phyloP scores from a whole-genome alignment of 2,113 vertebrate genomes.

The Boulengeromyrus knoepffleri region DNA sequence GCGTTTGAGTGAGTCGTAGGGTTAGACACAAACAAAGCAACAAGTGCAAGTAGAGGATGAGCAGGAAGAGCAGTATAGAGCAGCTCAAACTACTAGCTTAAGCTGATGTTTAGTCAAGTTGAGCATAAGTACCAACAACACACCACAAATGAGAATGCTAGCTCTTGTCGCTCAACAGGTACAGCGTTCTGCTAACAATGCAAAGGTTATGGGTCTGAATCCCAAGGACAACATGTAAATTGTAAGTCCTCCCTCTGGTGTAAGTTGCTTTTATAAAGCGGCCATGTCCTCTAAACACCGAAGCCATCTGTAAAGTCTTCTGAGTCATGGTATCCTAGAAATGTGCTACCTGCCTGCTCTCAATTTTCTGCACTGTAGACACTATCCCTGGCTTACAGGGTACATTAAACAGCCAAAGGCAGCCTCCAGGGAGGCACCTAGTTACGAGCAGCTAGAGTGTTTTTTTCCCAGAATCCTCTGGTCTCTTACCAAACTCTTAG shows the following conservation, averaged over 20 bases:
- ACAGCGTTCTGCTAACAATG: not conserved
- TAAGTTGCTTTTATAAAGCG: not conserved
- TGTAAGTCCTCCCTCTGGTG: not conserved
- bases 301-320: not conserved
- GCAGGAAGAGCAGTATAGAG: not conserved
- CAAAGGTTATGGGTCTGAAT: not conserved
- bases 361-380: not conserved
- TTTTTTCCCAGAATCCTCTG: not conserved
- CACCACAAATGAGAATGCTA: not conserved
- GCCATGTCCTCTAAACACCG: not conserved
- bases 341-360: not conserved
- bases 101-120: not conserved
- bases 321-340: not conserved
- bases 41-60: not conserved
- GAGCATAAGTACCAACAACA: not conserved
- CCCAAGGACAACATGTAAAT: not conserved
- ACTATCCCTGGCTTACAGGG: not conserved
- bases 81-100: not conserved
- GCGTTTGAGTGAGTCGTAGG: not conserved
- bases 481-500: not conserved
- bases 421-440: not conserved
- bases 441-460: not conserved
- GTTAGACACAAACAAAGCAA: constrained; percentile 6
- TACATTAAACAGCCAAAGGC: not conserved
- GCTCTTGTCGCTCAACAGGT: not conserved